Percentiles rank a stretch among this genome's conserved stretches.
Evolutionary conservation across 2,113 vertebrate species (phyloP).

Genomic region (Paedocypris sp.): DNA sequence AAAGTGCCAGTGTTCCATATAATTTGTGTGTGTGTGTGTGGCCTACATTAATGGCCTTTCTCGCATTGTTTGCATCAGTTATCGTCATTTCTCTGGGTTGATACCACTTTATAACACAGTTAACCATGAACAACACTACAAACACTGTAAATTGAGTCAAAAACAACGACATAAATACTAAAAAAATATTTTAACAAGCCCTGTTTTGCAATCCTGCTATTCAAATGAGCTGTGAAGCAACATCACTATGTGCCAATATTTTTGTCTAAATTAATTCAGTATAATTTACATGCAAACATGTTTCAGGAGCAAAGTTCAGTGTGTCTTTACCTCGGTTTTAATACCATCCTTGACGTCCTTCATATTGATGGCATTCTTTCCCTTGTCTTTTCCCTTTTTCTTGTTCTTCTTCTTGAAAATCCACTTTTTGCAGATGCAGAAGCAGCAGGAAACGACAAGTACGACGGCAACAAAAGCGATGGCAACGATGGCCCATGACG

Average conservation of each 20-base stretch:
- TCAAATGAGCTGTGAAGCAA: conserved; percentile 35
- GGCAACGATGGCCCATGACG: conserved; percentile 95
- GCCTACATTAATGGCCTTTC: conserved; percentile 18
- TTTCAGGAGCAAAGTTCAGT: no score
- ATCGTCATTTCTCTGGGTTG: conserved; percentile 65
- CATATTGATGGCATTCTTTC: conserved; percentile 99
- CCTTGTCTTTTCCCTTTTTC: conserved; percentile 99
- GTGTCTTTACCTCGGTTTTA: conserved; percentile 89
- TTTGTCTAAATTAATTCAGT: no score
- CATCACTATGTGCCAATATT: no score
- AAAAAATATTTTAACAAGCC: conserved; percentile 26
- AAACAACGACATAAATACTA: conserved; percentile 31
- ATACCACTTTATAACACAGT: conserved; percentile 56
- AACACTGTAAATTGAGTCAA: conserved; percentile 47
- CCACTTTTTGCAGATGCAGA: conserved; percentile 99
- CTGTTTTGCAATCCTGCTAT: conserved; percentile 38
- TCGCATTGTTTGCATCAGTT: conserved; percentile 34
- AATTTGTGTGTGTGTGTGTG: conserved; percentile 6
- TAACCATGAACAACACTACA: conserved; percentile 44
- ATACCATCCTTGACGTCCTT: conserved; percentile 90
- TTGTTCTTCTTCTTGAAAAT: conserved; percentile 99
- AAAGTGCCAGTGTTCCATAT: conserved; percentile 31
- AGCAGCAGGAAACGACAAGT: conserved; percentile 95
- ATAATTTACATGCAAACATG: no score
- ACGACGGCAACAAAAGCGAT: conserved; percentile 95